A percentile compares a stretch with the other conserved stretches of the same genome.
Evolutionary conservation across 2,113 vertebrate genomes (phyloP).

Genomic region (Bostrychus sinensis): DNA sequence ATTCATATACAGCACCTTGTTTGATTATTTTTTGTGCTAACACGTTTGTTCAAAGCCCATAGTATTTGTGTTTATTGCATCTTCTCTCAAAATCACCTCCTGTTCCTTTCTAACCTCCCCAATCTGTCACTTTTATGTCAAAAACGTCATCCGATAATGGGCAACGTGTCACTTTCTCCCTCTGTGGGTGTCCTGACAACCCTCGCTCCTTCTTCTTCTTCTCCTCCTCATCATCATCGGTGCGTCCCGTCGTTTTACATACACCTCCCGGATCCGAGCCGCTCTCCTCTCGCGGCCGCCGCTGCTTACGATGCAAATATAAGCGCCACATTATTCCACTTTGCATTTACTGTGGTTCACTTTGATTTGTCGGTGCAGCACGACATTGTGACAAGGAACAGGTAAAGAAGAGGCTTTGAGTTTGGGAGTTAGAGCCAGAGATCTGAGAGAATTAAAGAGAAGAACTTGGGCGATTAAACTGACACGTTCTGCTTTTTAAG

Average conservation of each 20-base stretch:
- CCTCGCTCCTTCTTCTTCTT: conserved; percentile 7
- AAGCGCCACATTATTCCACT: conserved; percentile 25
- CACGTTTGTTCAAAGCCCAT: too few species aligned
- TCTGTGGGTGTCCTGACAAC: not conserved
- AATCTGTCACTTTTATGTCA: conserved; percentile 27
- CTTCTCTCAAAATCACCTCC: conserved; percentile 15
- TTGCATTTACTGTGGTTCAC: conserved; percentile 29
- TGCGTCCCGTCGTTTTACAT: conserved; percentile 18
- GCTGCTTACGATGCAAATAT: conserved; percentile 36
- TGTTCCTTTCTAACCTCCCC: conserved; percentile 36
- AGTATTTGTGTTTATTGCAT: too few species aligned
- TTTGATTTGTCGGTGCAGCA: not conserved
- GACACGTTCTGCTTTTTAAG: not conserved
- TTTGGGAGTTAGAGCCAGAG: not conserved
- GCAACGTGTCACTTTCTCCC: conserved; percentile 15
- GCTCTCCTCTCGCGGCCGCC: too few species aligned
- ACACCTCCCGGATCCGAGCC: conserved; percentile 3
- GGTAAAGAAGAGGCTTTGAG: not conserved
- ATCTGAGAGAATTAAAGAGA: not conserved
- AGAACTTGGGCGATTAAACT: not conserved
- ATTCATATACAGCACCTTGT: too few species aligned
- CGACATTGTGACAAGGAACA: not conserved
- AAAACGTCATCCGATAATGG: conserved; percentile 37
- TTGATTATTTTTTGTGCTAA: too few species aligned
- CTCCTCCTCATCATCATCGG: conserved; percentile 4